phyloP scores from a whole-genome alignment of 1,140 invertebrate species.

The Idris sp. region DNA sequence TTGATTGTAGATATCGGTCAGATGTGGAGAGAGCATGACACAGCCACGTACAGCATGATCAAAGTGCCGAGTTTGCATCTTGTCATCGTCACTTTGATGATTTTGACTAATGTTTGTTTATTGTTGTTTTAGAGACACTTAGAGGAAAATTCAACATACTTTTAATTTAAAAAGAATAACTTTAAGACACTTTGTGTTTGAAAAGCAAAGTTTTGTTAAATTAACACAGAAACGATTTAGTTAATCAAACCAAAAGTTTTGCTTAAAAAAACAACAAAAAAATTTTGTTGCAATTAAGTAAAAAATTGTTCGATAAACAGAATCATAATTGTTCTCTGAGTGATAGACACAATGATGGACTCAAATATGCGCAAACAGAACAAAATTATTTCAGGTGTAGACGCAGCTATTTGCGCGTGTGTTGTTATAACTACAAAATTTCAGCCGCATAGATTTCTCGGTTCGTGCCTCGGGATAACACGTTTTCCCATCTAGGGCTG shows the following conservation, averaged over 20 bases:
- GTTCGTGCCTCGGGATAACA: conserved; percentile 4
- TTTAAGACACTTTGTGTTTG: too few species aligned
- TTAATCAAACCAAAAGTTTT: too few species aligned
- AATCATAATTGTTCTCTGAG: too few species aligned
- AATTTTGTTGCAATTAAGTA: too few species aligned
- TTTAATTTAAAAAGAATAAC: too few species aligned
- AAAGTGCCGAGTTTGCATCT: conserved; percentile 52
- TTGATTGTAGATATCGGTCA: conserved; percentile 21
- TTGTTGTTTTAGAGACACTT: too few species aligned
- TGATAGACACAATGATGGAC: too few species aligned
- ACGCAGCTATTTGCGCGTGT: conserved; percentile 15
- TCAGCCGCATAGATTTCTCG: conserved; percentile 15
- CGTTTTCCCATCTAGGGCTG: not conserved
- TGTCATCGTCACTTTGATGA: conserved; percentile 56
- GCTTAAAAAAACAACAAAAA: too few species aligned
- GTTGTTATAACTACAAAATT: conserved; percentile 12
- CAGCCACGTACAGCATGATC: conserved; percentile 45
- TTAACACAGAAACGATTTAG: too few species aligned
- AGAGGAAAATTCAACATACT: too few species aligned
- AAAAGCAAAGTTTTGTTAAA: too few species aligned
- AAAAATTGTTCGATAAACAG: too few species aligned
- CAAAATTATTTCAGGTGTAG: conserved; percentile 12
- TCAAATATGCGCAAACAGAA: conserved; percentile 23
- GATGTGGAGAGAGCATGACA: conserved; percentile 38
- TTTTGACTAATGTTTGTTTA: conserved; percentile 61